Evolutionary conservation across 2,888 invertebrate genomes (phyloP), one percentile per base, ranked within the genome.

Genomic region (Acronicta alni): DNA sequence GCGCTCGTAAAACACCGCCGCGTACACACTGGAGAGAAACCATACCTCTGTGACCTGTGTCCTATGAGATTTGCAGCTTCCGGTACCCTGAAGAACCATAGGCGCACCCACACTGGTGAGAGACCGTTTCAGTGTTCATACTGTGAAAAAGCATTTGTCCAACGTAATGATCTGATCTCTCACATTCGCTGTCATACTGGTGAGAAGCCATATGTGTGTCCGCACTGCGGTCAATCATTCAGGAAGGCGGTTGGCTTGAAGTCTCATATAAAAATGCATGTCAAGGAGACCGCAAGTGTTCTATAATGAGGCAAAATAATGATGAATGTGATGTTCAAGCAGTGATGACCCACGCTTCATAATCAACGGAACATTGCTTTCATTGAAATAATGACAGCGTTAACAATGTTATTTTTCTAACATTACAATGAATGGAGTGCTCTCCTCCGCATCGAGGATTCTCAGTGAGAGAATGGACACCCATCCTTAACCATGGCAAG

Each of bases 21-120:
- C 0, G 95, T 93, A 7, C 96, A 96, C 75, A 95, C 95, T 0
- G 96, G 96, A 0, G 95, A 96, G 61, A 80, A 95, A 0, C 95
- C 95, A 0, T 96, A 95, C 69, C 91, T 90, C 0, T 96, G 96
- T 63, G 95, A 95, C 30, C 81, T 95, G 1, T 96, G 96, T 47
- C 92, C 95, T 0, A 94, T 95, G 95, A 89, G 92, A 8, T 92
- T 96, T 52, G 91, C 95, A 0, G 95, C 95, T 0, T 89, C 95
- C 0, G 95, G 95, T 1, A 95, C 95, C 0, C 78, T 96, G 0
- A 95, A 95, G 74, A 96, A 95, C 75, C 93, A 93, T 70, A 85
- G 95, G 0, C 83, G 95, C 0, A 95, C 95, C 0, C 96, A 96
- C 57, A 96, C 96, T 0, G 95, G 95, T 0, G 95, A 96, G 65